These are phyloP conservation scores for Labroides dimidiatus DNA, from an alignment of 2,797 vertebrate species.

Conservation along the genomic window DNA sequence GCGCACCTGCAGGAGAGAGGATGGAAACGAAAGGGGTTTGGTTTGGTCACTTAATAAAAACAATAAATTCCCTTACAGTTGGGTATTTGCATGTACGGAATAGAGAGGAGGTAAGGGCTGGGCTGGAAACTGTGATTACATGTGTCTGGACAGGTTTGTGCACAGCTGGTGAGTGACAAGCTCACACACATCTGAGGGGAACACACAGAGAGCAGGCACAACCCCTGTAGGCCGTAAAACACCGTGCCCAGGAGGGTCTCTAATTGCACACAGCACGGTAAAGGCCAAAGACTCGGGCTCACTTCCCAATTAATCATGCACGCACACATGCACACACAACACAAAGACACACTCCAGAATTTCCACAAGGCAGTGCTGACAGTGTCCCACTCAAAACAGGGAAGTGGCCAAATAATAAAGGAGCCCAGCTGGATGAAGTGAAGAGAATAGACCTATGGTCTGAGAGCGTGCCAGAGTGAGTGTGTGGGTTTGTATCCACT, in stretches of 20 bases:
- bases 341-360: constrained; percentile 8
- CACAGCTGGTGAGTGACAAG: constrained; percentile 61
- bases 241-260: constrained; percentile 57
- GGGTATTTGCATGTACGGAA: constrained; percentile 22
- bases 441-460: constrained; percentile 31
- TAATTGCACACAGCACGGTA: constrained; percentile 57
- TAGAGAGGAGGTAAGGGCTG: constrained; percentile 34
- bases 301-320: constrained; percentile 62
- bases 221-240: constrained; percentile 65
- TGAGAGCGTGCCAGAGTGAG: constrained; percentile 38
- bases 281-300: constrained; percentile 55
- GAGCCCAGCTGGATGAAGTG: constrained; percentile 55
- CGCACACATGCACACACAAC: background rate
- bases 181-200: constrained; percentile 64
- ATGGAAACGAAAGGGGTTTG: constrained; percentile 5
- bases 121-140: constrained; percentile 74
- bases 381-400: constrained; percentile 63
- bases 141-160: constrained; percentile 47
- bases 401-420: constrained; percentile 68
- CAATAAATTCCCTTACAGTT: constrained; percentile 17
- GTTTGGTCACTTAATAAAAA: constrained; percentile 8
- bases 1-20: constrained; percentile 82
- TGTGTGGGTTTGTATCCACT: constrained; percentile 38
- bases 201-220: constrained; percentile 71
- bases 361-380: constrained; percentile 60